Conservation (phyloP, 2,888 invertebrate genomes). For the Phasia obesa region DNA sequence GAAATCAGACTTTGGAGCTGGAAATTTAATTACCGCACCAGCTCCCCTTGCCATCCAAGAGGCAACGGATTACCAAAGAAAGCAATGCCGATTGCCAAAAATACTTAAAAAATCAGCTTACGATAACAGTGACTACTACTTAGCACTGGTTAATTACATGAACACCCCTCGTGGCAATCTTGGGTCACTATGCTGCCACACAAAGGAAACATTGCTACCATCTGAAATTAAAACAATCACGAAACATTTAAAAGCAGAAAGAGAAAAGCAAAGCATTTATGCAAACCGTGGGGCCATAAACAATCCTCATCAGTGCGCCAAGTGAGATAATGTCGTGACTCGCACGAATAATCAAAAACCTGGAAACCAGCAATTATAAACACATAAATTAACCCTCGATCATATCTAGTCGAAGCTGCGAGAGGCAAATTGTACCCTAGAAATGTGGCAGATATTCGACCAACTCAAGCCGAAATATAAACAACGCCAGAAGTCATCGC, state of each 20-base stretch:
- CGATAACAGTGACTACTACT: slow-evolving; percentile 17
- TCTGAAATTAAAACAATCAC: neutral
- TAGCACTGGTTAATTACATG: slow-evolving; percentile 37
- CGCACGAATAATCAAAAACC: neutral
- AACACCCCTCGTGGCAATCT: slow-evolving; percentile 26
- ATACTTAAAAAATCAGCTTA: slow-evolving; percentile 33
- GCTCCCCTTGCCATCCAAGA: slow-evolving; percentile 28
- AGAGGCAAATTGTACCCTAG: neutral
- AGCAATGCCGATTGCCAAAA: slow-evolving; percentile 28
- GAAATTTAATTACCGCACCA: slow-evolving; percentile 16
- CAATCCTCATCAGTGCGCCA: neutral
- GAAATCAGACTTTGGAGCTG: no score
- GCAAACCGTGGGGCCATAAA: slow-evolving; percentile 8
- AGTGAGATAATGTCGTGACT: slow-evolving; percentile 14
- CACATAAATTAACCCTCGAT: slow-evolving; percentile 10
- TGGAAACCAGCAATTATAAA: neutral
- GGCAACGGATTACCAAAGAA: slow-evolving; percentile 31
- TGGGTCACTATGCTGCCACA: slow-evolving; percentile 10
- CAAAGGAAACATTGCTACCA: neutral
- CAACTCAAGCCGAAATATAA: no score
- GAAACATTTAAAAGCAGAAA: neutral
- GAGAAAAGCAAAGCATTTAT: neutral
- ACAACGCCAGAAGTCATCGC: no score
- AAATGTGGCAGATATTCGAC: neutral
- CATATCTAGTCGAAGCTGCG: slow-evolving; percentile 8